A percentile compares a stretch with the other conserved stretches of the same genome.
Conservation (phyloP, 2,888 invertebrate species). For the Hipparchia sbordonii region DNA sequence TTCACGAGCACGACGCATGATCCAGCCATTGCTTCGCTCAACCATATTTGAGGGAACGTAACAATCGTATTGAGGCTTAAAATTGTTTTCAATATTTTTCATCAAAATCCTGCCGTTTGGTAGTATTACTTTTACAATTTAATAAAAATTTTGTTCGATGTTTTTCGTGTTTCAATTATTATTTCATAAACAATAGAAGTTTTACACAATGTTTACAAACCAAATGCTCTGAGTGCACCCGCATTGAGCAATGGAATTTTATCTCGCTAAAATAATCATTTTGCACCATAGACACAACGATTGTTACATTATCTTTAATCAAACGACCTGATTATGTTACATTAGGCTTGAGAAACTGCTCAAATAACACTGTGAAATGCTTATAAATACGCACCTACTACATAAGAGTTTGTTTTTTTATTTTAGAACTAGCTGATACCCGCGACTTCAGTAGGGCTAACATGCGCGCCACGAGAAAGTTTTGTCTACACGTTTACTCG, state of each 20-base stretch:
- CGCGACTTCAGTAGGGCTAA: too few relatives aligned
- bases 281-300: conserved; percentile 17
- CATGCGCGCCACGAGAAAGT: too few relatives aligned
- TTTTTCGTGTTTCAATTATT: background rate
- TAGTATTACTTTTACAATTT: too few relatives aligned
- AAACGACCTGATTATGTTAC: conserved; percentile 23
- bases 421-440: too few relatives aligned
- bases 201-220: conserved; percentile 20
- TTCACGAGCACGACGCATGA: too few relatives aligned
- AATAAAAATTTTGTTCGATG: background rate
- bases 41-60: too few relatives aligned
- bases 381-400: background rate
- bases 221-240: conserved; percentile 11
- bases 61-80: too few relatives aligned
- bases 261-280: conserved; percentile 22
- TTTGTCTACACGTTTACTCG: too few relatives aligned
- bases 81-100: too few relatives aligned
- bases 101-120: too few relatives aligned
- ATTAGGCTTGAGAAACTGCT: conserved; percentile 22
- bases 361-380: conserved; percentile 8
- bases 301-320: conserved; percentile 26
- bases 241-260: conserved; percentile 22
- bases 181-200: conserved; percentile 5
- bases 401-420: background rate
- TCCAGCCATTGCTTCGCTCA: too few relatives aligned